These are phyloP conservation scores for Anolis sagrei DNA, from an alignment of 2,113 vertebrate species.

Conservation along the genomic window DNA sequence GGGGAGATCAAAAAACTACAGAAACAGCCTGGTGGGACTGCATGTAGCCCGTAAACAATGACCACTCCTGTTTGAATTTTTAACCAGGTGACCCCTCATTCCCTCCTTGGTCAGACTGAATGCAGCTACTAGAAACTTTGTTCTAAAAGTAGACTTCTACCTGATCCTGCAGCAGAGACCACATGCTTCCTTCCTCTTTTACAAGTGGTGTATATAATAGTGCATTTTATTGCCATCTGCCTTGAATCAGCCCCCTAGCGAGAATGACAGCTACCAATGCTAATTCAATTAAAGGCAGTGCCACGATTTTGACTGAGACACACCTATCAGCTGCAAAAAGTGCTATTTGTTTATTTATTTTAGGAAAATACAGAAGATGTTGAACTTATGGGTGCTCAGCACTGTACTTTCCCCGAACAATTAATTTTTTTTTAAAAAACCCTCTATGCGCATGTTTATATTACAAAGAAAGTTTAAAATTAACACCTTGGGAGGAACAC, in stretches of 20 bases:
- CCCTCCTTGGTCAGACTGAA: neutral
- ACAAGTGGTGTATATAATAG: constrained; percentile 24
- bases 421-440: constrained; percentile 47
- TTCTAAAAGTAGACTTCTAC: constrained; percentile 21
- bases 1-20: too few species aligned
- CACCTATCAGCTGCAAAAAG: neutral
- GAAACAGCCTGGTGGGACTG: too few species aligned
- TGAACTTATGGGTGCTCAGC: constrained; percentile 54
- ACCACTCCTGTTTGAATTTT: too few species aligned
- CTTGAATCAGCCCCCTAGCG: constrained; percentile 71
- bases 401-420: constrained; percentile 55
- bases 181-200: neutral
- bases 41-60: too few species aligned
- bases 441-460: constrained; percentile 39
- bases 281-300: constrained; percentile 63
- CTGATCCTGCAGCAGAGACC: constrained; percentile 24
- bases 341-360: constrained; percentile 54
- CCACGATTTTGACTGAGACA: constrained; percentile 56
- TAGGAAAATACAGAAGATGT: constrained; percentile 60
- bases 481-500: constrained; percentile 62
- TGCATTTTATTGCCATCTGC: constrained; percentile 71
- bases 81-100: too few species aligned
- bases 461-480: constrained; percentile 68
- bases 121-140: neutral
- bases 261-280: constrained; percentile 68